phyloP scores from a whole-genome alignment of 2,113 vertebrate species.

The Triplophysa tibetana region DNA sequence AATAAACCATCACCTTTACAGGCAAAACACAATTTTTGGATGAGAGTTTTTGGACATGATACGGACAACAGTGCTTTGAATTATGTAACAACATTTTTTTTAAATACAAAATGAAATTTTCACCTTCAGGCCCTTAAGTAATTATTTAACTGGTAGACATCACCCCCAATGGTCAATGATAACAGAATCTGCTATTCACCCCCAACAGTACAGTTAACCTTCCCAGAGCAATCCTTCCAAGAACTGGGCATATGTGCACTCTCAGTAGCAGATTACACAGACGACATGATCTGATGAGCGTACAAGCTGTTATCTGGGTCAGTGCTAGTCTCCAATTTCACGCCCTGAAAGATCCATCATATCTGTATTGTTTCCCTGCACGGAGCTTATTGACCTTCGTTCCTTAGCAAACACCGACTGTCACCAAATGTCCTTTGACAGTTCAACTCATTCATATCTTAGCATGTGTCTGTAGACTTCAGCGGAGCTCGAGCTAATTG shows the following conservation, averaged over 20 bases:
- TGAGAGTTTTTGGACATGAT: not conserved
- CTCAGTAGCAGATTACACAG: constrained; percentile 45
- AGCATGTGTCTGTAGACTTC: constrained; percentile 4
- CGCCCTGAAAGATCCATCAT: constrained; percentile 41
- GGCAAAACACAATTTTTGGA: not conserved
- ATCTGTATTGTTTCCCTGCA: constrained; percentile 30
- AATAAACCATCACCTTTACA: not conserved
- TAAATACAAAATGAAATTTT: not conserved
- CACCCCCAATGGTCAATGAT: not conserved
- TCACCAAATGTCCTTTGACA: constrained; percentile 37
- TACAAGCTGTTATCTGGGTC: constrained; percentile 54
- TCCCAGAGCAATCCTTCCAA: constrained; percentile 35
- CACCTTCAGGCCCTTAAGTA: not conserved
- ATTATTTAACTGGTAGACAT: constrained; percentile 11
- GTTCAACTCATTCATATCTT: constrained; percentile 22
- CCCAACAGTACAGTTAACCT: constrained; percentile 40
- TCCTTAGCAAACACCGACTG: constrained; percentile 20
- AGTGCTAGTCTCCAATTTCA: constrained; percentile 47
- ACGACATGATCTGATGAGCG: constrained; percentile 49
- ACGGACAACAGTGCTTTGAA: not conserved
- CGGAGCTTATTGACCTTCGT: constrained; percentile 17
- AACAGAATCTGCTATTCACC: constrained; percentile 19
- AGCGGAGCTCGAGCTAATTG: constrained; percentile 60
- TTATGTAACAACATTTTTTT: no score
- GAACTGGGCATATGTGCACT: constrained; percentile 51